phyloP scores from a whole-genome alignment of 1,140 invertebrate genomes.

The Acromyrmex charruanus region DNA sequence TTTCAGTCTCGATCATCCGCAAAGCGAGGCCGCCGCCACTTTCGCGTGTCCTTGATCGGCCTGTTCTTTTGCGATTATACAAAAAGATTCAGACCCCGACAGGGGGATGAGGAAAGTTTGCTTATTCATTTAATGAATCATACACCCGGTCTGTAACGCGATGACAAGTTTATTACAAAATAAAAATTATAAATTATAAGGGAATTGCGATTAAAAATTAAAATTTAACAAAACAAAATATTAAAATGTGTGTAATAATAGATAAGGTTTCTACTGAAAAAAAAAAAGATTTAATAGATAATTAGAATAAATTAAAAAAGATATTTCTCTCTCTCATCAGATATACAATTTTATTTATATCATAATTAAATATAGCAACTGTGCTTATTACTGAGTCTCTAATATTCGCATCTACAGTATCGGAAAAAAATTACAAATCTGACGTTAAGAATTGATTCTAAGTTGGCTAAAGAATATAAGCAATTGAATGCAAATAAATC shows the following conservation, averaged over 20 bases:
- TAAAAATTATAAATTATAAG: conserved; percentile 3
- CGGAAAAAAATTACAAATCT: too few species aligned
- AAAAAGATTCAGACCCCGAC: neutral
- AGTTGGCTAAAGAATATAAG: neutral
- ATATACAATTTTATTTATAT: neutral
- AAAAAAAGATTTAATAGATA: neutral
- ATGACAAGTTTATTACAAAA: neutral
- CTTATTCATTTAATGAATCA: neutral
- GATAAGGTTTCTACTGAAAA: neutral
- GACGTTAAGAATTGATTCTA: neutral
- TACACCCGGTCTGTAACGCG: neutral
- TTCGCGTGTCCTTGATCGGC: conserved; percentile 6
- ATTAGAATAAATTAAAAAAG: neutral
- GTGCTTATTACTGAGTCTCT: too few species aligned
- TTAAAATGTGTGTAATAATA: neutral
- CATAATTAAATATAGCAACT: too few species aligned
- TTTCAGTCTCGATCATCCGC: conserved; percentile 80
- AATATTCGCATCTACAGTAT: too few species aligned
- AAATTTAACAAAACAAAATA: neutral
- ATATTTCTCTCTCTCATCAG: neutral
- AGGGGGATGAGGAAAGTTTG: neutral
- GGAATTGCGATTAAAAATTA: neutral
- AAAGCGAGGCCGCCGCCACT: conserved; percentile 62
- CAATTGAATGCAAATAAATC: neutral
- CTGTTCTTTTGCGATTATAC: conserved; percentile 8